Evolutionary conservation across 2,888 invertebrate species (phyloP).

Genomic region (Hedya salicella): DNA sequence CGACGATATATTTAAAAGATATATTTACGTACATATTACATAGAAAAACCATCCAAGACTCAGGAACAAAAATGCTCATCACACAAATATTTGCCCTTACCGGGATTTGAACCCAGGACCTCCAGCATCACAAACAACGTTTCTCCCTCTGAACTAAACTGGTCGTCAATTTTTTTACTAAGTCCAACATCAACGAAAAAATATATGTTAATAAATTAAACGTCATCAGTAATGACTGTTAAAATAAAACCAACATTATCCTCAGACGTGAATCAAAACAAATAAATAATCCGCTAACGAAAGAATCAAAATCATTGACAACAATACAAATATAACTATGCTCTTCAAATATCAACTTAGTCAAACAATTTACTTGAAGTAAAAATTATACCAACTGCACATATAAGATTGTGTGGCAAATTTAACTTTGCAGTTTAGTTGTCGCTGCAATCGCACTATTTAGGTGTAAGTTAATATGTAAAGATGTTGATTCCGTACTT

Average conservation of each 20-base stretch:
- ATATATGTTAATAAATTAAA: neutral
- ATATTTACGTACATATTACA: too few species aligned
- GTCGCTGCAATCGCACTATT: neutral
- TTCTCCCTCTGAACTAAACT: too few species aligned
- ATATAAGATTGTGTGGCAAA: slow-evolving; percentile 13
- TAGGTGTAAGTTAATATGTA: neutral
- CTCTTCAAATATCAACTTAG: neutral
- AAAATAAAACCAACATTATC: slow-evolving; percentile 13
- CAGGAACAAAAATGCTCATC: too few species aligned
- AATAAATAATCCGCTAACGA: slow-evolving; percentile 38
- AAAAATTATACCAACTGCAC: slow-evolving; percentile 1
- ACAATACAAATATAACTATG: slow-evolving; percentile 20
- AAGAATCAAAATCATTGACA: slow-evolving; percentile 38
- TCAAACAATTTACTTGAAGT: neutral
- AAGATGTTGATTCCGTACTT: slow-evolving; percentile 7
- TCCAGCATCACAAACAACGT: too few species aligned
- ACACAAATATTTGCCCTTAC: too few species aligned
- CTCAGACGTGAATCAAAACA: slow-evolving; percentile 24
- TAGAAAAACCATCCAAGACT: too few species aligned
- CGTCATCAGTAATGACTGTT: slow-evolving; percentile 15
- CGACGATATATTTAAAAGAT: too few species aligned
- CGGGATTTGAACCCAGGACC: too few species aligned
- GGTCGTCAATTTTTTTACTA: too few species aligned
- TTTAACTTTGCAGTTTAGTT: neutral
- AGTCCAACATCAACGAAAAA: neutral